A percentile compares a stretch with the other conserved stretches of the same genome.
Evolutionary conservation across 2,113 vertebrate genomes (phyloP).

Genomic region (Elanoides forficatus): DNA sequence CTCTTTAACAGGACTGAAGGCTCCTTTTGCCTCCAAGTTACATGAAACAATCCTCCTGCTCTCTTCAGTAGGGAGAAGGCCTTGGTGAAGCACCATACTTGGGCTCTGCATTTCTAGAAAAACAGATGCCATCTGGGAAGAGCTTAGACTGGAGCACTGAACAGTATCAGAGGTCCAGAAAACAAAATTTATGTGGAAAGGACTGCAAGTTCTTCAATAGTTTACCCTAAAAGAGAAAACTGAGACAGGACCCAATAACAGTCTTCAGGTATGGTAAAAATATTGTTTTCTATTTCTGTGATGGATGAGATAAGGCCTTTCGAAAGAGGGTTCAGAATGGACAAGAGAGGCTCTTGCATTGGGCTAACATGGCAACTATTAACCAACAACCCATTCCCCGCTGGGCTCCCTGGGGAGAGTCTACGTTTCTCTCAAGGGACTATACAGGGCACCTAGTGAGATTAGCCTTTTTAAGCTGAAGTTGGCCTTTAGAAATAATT

Average conservation of each 20-base stretch:
- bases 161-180: not conserved
- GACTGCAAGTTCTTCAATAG: not conserved
- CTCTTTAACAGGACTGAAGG: not conserved
- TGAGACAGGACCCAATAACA: not conserved
- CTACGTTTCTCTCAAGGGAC: not conserved
- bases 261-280: not conserved
- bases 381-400: fast-evolving
- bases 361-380: not conserved
- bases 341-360: not conserved
- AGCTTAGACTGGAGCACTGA: not conserved
- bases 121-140: not conserved
- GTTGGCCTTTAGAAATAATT: not conserved
- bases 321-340: not conserved
- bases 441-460: not conserved
- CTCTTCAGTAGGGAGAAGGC: not conserved
- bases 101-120: not conserved
- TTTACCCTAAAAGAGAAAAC: not conserved
- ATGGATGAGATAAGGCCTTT: not conserved
- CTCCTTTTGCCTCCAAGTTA: not conserved
- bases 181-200: not conserved
- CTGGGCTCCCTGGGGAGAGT: not conserved
- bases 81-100: not conserved
- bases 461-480: not conserved
- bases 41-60: not conserved
- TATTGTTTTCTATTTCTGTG: not conserved